Conservation (phyloP, 1,140 invertebrate species). For the Sesamia nonagrioides region DNA sequence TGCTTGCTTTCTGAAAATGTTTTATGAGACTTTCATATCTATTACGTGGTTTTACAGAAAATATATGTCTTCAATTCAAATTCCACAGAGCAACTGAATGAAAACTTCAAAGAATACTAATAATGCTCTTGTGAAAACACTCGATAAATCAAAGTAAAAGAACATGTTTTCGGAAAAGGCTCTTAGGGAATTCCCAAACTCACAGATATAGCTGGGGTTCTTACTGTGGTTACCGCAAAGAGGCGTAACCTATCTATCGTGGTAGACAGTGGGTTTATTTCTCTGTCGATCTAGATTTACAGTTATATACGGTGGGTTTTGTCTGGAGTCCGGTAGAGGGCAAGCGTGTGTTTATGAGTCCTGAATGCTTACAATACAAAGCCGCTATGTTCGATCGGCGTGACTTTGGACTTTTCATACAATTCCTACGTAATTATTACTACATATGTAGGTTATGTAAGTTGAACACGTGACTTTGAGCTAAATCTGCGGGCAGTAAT, state of each 20-base stretch:
- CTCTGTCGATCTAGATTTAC: constrained; percentile 41
- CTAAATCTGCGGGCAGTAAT: background rate
- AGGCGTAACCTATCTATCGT: constrained; percentile 52
- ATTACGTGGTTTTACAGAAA: no score
- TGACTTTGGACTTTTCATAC: no score
- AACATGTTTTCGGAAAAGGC: constrained; percentile 33
- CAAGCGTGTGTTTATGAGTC: no score
- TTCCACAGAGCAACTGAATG: background rate
- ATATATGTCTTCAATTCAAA: no score
- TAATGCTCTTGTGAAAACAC: background rate
- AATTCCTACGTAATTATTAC: background rate
- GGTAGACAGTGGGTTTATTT: constrained; percentile 38
- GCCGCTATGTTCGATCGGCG: no score
- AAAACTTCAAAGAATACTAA: background rate
- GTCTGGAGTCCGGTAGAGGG: background rate
- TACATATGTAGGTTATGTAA: background rate
- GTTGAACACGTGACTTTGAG: background rate
- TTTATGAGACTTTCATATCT: no score
- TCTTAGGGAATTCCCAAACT: constrained; percentile 39
- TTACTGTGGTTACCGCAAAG: constrained; percentile 50
- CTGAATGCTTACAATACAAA: no score
- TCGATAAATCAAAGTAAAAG: constrained; percentile 26
- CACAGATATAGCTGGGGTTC: constrained; percentile 26
- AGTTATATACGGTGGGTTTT: background rate
- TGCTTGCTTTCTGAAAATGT: no score